Evolutionary conservation across 2,113 vertebrate genomes (phyloP).

Genomic region (Motacilla tschutschensis): DNA sequence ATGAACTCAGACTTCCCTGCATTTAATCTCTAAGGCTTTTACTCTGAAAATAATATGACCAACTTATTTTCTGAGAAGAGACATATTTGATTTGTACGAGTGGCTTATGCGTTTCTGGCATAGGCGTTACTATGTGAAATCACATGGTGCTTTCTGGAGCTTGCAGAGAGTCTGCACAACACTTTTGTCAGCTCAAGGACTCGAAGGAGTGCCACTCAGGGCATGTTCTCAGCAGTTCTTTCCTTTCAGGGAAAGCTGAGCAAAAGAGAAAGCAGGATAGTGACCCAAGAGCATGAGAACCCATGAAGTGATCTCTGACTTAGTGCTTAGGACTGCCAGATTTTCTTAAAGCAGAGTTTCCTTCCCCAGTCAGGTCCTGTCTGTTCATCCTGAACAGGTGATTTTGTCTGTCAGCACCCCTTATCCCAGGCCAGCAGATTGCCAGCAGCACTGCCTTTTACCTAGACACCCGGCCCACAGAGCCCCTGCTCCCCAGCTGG

Average conservation of each 20-base stretch:
- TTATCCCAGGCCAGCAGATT: neutral
- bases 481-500: slow-evolving; percentile 15
- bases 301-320: neutral
- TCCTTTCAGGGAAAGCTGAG: neutral
- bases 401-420: neutral
- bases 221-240: neutral
- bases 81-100: neutral
- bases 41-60: neutral
- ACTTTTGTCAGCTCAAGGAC: neutral
- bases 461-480: neutral
- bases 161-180: neutral
- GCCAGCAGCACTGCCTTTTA: neutral
- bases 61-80: neutral
- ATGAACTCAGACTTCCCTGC: neutral
- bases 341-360: neutral
- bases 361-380: neutral
- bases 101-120: neutral
- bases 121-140: neutral
- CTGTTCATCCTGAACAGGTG: neutral
- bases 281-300: neutral
- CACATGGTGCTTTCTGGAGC: neutral
- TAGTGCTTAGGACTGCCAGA: neutral
- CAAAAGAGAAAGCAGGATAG: neutral
- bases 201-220: neutral
- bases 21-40: neutral